Base-by-base conservation (phyloP, 2,113 vertebrate genomes). In the Candoia aspera region DNA sequence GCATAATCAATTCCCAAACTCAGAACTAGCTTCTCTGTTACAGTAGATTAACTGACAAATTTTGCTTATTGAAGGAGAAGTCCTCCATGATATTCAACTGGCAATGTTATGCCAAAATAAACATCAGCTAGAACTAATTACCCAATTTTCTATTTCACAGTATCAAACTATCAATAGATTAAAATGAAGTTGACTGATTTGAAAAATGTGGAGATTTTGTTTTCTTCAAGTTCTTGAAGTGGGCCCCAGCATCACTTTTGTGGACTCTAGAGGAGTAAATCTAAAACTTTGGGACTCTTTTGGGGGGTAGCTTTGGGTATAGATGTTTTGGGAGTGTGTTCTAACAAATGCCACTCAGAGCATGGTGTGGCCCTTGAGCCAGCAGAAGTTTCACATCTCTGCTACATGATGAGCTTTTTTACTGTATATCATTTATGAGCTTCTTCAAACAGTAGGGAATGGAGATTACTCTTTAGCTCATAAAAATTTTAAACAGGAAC, bases 371-470 rank as follows among this genome's bases (percentile, higher is more conserved):
- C 49, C 42, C 49, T 49, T 49, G 49, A 49, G 49, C 49, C 49
- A 49, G 49, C 6, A 0, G 49, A 49, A 49, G 49, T 49, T 49
- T 49, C 49, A 49, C 49, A 49, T 49, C 49, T 49, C 49, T 49
- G 4, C 49, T 49, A 49, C 6, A 49, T 5, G 49, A 49, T 49
- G 49, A 49, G 49, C 49, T 49, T 6, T 49, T 8, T 49, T 49
- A 49, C 3, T 49, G 49, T 57, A 84, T 91, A 95, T 93, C 26
- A 1, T 94, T 87, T 90, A 93, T 12, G 0, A 95, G 92, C 59
- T 94, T 95, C 89, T 93, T 95, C 91, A 96, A 96, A 95, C 87
- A 97, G 84, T 93, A 95, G 91, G 94, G 95, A 96, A 96, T 85
- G 84, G 95, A 84, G 54, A 59, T 90, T 90, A 96, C 46, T 93